Evolutionary conservation across 2,113 vertebrate species (phyloP), one percentile per base, ranked within the genome.

Genomic region (Aviceda subcristata): DNA sequence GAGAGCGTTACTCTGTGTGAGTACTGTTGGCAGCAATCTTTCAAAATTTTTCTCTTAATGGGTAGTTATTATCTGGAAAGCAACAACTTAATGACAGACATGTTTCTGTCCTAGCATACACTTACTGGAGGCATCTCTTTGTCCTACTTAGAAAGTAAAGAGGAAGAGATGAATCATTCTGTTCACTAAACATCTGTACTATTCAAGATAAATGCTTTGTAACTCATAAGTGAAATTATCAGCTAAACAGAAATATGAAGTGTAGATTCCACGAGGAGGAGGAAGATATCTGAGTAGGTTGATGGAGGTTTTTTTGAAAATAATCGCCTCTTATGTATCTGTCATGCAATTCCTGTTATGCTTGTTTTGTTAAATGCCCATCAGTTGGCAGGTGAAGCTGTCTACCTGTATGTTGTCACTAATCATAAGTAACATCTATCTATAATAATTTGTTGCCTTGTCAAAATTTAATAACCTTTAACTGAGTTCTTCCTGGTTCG

Each of bases 161-260:
- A 93, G 93, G 94, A 97, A 93, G 85, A 95, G 93, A 95, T 93
- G 82, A 96, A 92, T 97, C 93, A 88, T 94, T 77, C 95, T 92
- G 80, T 94, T 75, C 86, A 95, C 60, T 71, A 75, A 91, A 96
- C 95, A 87, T 97, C 95, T 98, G 96, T 96, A 97, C 92, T 92
- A 72, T 75, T 98, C 96, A 96, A 95, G 85, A 97, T 92, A 88
- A 97, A 96, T 92, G 41, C 46, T 96, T 98, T 96, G 82, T 69
- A 94, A 92, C 38, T 73, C 84, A 92, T 85, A 88, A 82, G 76
- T 56, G 81, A 62, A 53, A 89, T 94, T 90, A 76, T 71, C 76
- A 96, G 39, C 81, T 90, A 95, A 94, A 96, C n/a, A 88, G 84
- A 92, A 90, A 93, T 86, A 62, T 56, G 62, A 69, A 51, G 7